phyloP scores from a whole-genome alignment of 2,888 invertebrate genomes.

The Diploptera punctata region DNA sequence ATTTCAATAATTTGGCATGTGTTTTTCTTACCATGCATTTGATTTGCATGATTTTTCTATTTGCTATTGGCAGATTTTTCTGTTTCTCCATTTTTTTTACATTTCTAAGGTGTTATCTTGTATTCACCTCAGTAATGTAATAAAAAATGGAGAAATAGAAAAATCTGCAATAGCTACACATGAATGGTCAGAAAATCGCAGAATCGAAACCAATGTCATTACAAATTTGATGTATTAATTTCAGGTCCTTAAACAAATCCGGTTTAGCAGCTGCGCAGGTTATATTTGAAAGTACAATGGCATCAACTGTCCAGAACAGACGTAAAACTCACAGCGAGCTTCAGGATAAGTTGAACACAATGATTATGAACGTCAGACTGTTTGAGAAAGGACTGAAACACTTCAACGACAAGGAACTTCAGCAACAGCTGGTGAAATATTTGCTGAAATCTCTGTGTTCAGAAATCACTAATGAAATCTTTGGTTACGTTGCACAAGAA shows the following conservation, averaged over 20 bases:
- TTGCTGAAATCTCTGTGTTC: conserved; percentile 83
- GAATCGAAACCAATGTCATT: too few relatives aligned
- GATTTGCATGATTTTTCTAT: too few relatives aligned
- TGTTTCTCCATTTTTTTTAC: too few relatives aligned
- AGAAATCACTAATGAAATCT: conserved; percentile 80
- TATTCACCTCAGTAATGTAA: too few relatives aligned
- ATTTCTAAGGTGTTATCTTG: too few relatives aligned
- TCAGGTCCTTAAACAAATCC: conserved; percentile 68
- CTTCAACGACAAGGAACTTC: conserved; percentile 58
- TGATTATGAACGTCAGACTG: conserved; percentile 75
- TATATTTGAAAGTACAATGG: conserved; percentile 75
- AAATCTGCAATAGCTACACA: too few relatives aligned
- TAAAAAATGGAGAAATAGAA: too few relatives aligned
- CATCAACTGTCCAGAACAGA: conserved; percentile 70
- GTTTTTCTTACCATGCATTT: too few relatives aligned
- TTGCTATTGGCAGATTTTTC: too few relatives aligned
- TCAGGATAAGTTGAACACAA: conserved; percentile 81
- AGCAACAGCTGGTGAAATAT: conserved; percentile 78
- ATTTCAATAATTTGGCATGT: too few relatives aligned
- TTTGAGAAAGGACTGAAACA: conserved; percentile 78
- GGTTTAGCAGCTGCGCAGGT: conserved; percentile 73
- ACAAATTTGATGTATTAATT: too few relatives aligned
- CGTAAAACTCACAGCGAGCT: conserved; percentile 82
- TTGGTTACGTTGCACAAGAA: conserved; percentile 79
- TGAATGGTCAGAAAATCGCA: too few relatives aligned